Base-by-base conservation (phyloP, 1,140 invertebrate genomes). In the Colletes latitarsis region DNA sequence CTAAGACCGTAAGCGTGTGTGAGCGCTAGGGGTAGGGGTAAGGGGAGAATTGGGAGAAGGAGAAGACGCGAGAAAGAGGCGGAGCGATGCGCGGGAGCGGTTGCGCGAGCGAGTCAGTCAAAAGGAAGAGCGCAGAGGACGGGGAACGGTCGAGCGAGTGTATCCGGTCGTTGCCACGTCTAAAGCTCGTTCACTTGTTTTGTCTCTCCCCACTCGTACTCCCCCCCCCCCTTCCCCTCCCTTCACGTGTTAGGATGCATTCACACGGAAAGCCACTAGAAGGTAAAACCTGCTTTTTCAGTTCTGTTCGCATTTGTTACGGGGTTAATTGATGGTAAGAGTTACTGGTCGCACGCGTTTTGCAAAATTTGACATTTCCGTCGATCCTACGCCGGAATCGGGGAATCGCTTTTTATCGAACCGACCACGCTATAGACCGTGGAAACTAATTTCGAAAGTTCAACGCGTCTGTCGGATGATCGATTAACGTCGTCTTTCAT, bases 81-180 rank as follows among this genome's bases (percentile, higher is more conserved):
- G 21, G 14, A 60, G n/a, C 41, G 49, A 39, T 39, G 53, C 10
- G 15, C 49, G 39, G 6, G 69, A 30, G 73, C 60, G 57, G 15
- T 46, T 57, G 46, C 15, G 73, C 46, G 55, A 79, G 82, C 17
- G 67, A 77, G 76, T 83, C 58, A 43, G 43, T 21, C 10, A 55
- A 10, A 49, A 73, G 64, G 67, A 67, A 71, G 62, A 80, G 57
- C 66, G 67, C 80, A 58, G 49, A 66, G 87, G 84, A 89, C 15
- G 57, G 77, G 71, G 82, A 82, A 87, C 68, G 81, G 78, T 82
- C 74, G 88, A 90, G 86, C 87, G 85, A 90, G 86, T 88, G 83
- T 92, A 91, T 92, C 89, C 89, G 91, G 90, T 92, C 90, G 91
- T 92, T 92, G 91, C 89, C 92, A 92, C 89, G 87, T 90, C 86